These are phyloP conservation scores for Cosmia pyralina DNA, from an alignment of 2,888 invertebrate genomes.

Conservation along the genomic window DNA sequence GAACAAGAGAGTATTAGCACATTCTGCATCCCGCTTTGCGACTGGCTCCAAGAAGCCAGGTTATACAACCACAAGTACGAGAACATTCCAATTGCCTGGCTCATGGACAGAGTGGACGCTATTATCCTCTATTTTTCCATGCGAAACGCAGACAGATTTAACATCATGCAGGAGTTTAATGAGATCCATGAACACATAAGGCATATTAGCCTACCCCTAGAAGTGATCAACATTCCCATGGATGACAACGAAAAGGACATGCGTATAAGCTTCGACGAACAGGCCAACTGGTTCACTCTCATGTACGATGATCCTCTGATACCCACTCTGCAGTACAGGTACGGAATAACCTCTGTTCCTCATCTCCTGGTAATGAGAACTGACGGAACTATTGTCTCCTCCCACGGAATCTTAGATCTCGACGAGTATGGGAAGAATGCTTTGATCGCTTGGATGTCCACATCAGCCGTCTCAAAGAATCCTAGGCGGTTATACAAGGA, in stretches of 20 bases:
- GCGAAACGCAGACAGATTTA: conserved; percentile 76
- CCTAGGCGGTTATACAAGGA: conserved; percentile 74
- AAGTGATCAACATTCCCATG: conserved; percentile 83
- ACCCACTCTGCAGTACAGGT: conserved; percentile 74
- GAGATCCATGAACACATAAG: conserved; percentile 81
- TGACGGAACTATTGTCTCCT: conserved; percentile 77
- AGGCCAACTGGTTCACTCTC: conserved; percentile 87
- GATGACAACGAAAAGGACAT: conserved; percentile 77
- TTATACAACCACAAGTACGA: conserved; percentile 76
- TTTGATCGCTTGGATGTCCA: conserved; percentile 80
- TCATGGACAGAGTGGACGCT: conserved; percentile 75
- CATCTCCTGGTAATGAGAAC: conserved; percentile 74
- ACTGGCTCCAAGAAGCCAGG: conserved; percentile 76
- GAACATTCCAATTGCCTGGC: conserved; percentile 71
- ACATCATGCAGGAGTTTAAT: conserved; percentile 77
- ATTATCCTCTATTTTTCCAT: conserved; percentile 79
- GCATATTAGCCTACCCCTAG: conserved; percentile 78
- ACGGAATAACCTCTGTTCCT: conserved; percentile 78
- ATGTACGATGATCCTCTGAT: conserved; percentile 77
- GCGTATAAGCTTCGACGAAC: conserved; percentile 70
- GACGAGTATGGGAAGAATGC: conserved; percentile 82
- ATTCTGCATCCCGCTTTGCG: conserved; percentile 12
- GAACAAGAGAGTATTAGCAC: not conserved
- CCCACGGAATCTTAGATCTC: conserved; percentile 78
- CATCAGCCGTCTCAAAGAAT: conserved; percentile 58